Evolutionary conservation across 2,797 vertebrate genomes (phyloP).

Genomic region (Carcharodon carcharias): DNA sequence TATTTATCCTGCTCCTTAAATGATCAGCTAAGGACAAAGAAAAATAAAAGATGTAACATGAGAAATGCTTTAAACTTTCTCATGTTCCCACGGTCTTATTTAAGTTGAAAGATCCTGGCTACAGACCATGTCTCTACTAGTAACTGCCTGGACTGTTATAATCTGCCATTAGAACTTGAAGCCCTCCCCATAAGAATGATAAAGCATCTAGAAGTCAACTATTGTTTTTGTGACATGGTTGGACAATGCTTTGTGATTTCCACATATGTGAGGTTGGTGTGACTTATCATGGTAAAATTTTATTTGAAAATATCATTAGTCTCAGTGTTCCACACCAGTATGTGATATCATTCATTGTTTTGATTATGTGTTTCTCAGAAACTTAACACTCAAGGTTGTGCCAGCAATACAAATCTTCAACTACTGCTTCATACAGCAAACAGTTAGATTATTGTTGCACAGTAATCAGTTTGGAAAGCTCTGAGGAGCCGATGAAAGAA

Average conservation of each 20-base stretch:
- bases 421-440: background rate
- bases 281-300: background rate
- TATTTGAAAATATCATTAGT: background rate
- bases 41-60: slow-evolving; percentile 12
- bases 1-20: slow-evolving; percentile 18
- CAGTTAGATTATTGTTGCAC: background rate
- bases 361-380: background rate
- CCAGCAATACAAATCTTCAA: background rate
- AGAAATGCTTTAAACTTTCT: background rate
- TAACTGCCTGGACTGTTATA: background rate
- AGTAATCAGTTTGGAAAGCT: background rate
- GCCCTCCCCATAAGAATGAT: background rate
- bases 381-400: background rate
- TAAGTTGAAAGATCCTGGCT: background rate
- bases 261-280: background rate
- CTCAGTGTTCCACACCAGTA: background rate
- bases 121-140: background rate
- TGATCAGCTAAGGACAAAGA: background rate
- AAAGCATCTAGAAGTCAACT: background rate
- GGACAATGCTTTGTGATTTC: slow-evolving; percentile 16
- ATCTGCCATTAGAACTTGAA: background rate
- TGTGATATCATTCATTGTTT: background rate
- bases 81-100: slow-evolving; percentile 7
- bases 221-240: background rate
- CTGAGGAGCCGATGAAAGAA: background rate